Evolutionary conservation across 64 coral and sea anemone species (phyloP), one percentile per base, ranked within the genome.

Genomic region (Montipora capricornis): DNA sequence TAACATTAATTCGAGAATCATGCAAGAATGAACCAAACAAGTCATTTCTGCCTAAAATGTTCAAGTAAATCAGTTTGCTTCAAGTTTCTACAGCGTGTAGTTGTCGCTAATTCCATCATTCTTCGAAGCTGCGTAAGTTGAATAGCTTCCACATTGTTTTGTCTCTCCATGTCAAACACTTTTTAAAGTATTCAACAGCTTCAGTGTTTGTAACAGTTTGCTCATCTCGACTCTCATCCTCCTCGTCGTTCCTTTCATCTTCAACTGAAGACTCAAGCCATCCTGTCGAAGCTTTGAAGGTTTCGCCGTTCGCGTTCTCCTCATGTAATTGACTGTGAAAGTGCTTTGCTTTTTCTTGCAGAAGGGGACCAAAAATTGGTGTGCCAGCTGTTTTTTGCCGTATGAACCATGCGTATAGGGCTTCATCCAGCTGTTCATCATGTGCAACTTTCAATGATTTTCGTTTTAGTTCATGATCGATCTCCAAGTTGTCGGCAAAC

Each of bases 321-420:
- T 2, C 45, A 57, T 90, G 79, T 68, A 90, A 90, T 59, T 90
- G 88, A 26, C 20, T 29, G 68, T 20, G 67, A 59, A 84, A 84
- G 67, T 84, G 61, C 67, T 84, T 84, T 26, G 81, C 61, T 84
- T 84, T 84, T 20, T 67, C 81, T 55, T 81, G 79, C 50, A 81
- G 81, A 50, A 71, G 83, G 0, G 12, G 57, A 53, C 74, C 60
- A 22, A 22, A 22, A 22, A 22, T 22, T 22, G 22, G 22, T 22
- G 22, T 22, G 22, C 22, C 22, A 22, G 22, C 22, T 22, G 22
- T 22, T 22, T 22, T 22, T 22, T 22, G 22, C 0, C 80, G 88
- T 67, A 90, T 90, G 66, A 90, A 90, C 88, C 75, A 90, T 75
- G 88, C 48, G 58, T 90, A 79, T 52, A 90, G 44, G 51, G 80